Evolutionary conservation across 2,888 invertebrate species (phyloP).

Genomic region (Alentia gelatinosa): DNA sequence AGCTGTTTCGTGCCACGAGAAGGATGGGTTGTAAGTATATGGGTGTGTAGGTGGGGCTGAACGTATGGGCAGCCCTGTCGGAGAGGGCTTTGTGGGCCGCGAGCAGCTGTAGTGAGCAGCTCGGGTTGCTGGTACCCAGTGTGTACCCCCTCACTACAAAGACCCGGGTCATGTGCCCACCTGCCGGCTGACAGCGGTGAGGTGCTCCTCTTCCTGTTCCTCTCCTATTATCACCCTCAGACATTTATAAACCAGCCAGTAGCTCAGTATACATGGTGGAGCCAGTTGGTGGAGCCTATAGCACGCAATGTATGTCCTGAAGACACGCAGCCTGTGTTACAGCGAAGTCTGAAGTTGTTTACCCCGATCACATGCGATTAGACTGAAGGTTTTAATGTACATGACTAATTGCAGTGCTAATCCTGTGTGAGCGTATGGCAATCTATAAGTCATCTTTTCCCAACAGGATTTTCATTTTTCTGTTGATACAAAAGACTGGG

Average conservation of each 20-base stretch:
- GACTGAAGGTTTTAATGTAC: too few relatives aligned
- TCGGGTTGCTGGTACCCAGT: not conserved
- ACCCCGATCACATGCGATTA: not conserved
- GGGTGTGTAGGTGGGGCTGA: too few relatives aligned
- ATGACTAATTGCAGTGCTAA: too few relatives aligned
- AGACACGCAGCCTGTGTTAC: not conserved
- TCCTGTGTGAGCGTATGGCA: too few relatives aligned
- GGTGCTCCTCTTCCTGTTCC: not conserved
- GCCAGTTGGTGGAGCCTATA: not conserved
- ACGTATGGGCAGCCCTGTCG: not conserved
- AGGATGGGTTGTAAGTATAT: too few relatives aligned
- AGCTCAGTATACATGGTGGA: not conserved
- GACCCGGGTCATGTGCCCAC: not conserved
- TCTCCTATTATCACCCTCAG: not conserved
- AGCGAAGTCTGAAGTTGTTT: not conserved
- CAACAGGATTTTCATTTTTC: too few relatives aligned
- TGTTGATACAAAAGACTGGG: too few relatives aligned
- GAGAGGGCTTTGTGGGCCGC: not conserved
- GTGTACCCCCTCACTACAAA: not conserved
- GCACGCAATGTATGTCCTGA: not conserved
- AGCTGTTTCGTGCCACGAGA: too few relatives aligned
- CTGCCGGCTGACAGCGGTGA: not conserved
- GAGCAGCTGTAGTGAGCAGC: not conserved
- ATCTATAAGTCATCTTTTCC: too few relatives aligned
- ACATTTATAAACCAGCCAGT: not conserved